Conservation (phyloP, 1,140 invertebrate genomes). For the Reticulitermes speratus region DNA sequence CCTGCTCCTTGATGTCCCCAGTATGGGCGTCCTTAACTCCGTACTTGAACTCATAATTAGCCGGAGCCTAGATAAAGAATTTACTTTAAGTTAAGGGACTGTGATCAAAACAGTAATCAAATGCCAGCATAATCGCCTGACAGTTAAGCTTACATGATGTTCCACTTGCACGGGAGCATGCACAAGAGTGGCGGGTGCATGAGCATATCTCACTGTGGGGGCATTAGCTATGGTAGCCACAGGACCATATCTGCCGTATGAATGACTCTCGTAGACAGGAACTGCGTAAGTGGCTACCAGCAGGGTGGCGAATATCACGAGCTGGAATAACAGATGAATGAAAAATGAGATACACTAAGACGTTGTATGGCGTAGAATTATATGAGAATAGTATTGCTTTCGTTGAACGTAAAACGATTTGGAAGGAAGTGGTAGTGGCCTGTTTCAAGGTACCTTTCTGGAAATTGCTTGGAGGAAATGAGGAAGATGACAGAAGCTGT, state of each 20-base stretch:
- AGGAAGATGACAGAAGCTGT: too few relatives aligned
- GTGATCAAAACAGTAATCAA: too few relatives aligned
- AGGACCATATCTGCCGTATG: not conserved
- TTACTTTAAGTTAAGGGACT: too few relatives aligned
- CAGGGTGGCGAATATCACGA: not conserved
- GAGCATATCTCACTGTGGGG: not conserved
- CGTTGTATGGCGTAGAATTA: too few relatives aligned
- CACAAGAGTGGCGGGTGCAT: not conserved
- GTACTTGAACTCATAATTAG: slow-evolving; percentile 36
- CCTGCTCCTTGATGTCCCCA: slow-evolving; percentile 38
- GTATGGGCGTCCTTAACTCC: slow-evolving; percentile 36
- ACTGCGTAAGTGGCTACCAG: not conserved
- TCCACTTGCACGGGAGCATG: not conserved
- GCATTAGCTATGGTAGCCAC: not conserved
- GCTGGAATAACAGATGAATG: not conserved
- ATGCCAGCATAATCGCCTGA: too few relatives aligned
- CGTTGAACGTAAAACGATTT: too few relatives aligned
- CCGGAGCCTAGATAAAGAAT: not conserved
- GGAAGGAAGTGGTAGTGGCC: too few relatives aligned
- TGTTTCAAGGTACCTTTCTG: too few relatives aligned
- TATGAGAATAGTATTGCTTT: too few relatives aligned
- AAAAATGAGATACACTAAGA: too few relatives aligned
- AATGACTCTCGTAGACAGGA: not conserved
- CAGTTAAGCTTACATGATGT: not conserved
- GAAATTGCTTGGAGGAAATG: too few relatives aligned